Base-by-base conservation (phyloP, 2,797 vertebrate species). In the Lophius americanus region DNA sequence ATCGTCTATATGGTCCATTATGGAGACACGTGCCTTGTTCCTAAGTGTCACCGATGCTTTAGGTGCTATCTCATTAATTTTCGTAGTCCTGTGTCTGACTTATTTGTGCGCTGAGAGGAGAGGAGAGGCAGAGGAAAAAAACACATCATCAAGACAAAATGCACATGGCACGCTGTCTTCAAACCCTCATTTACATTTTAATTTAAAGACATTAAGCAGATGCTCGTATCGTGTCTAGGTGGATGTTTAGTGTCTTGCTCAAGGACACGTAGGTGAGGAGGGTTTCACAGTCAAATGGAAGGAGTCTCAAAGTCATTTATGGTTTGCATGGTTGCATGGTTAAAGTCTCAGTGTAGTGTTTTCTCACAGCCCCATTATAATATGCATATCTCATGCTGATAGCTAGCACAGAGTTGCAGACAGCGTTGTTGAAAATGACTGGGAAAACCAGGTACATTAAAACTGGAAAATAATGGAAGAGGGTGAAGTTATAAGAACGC, bases 191-290 rank as follows among this genome's bases (percentile, higher is more conserved):
- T 90, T 91, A 83, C 89, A 91, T 91, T 85, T 90, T 88, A 91
- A 91, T 90, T 88, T 83, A 85, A 88, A 83, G 83, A 79, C 90
- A 89, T 91, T 89, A 89, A 88, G 85, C 90, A 89, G 90, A 89
- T 90, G 90, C 84, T 86, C 72, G 51, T 79, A 82, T 82, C 79
- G 73, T 70, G 75, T 42, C 42, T 72, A 65, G 60, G 81, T 81
- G 77, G 79, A 70, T 76, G 75, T 83, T 81, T 55, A 64, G 80
- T 49, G 68, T 83, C 73, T 65, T 37, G 79, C 79, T 89, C 86
- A 91, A 91, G 90, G 90, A 87, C 88, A 58, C 69, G 52, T 68
- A 55, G 83, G 82, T 74, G 79, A 76, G 41, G 46, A 13, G 58
- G 54, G 71, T 47, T 69, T 66, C 48, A 44, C 65, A 48, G 50